A percentile compares a stretch with the other conserved stretches of the same genome.
phyloP scores from a whole-genome alignment of 2,888 invertebrate species.

The Ommatoiulus sabulosus region DNA sequence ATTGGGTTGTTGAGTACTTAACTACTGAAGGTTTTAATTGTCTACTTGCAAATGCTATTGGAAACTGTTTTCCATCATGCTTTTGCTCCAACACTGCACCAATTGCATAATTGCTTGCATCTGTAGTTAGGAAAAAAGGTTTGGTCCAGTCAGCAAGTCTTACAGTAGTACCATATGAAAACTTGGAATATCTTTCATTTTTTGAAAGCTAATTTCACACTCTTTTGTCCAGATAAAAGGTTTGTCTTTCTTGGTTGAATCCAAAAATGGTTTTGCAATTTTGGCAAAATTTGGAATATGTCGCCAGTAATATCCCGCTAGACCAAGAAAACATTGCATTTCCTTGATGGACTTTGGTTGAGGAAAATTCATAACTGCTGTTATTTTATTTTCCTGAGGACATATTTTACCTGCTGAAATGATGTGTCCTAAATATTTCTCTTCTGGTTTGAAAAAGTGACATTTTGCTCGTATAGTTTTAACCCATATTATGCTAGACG shows the following conservation, averaged over 20 bases:
- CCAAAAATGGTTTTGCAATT: slow-evolving; percentile 14
- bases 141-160: neutral
- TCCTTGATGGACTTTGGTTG: neutral
- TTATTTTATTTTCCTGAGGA: neutral
- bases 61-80: neutral
- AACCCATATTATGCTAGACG: neutral
- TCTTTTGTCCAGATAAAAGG: neutral
- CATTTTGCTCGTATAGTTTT: neutral
- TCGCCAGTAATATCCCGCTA: neutral
- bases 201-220: neutral
- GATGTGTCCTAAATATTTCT: neutral
- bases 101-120: slow-evolving; percentile 49
- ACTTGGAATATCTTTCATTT: neutral
- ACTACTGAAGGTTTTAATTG: slow-evolving; percentile 33
- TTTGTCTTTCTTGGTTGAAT: neutral
- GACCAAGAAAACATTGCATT: neutral
- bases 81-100: slow-evolving; percentile 47
- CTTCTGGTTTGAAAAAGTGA: neutral
- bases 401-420: neutral
- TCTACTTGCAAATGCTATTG: slow-evolving; percentile 44
- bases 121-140: slow-evolving; percentile 36
- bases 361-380: neutral
- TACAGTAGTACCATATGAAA: neutral
- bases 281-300: neutral
- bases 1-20: slow-evolving; percentile 48